These are phyloP conservation scores for Diplodus sargus DNA, from an alignment of 2,797 vertebrate species.

Conservation along the genomic window DNA sequence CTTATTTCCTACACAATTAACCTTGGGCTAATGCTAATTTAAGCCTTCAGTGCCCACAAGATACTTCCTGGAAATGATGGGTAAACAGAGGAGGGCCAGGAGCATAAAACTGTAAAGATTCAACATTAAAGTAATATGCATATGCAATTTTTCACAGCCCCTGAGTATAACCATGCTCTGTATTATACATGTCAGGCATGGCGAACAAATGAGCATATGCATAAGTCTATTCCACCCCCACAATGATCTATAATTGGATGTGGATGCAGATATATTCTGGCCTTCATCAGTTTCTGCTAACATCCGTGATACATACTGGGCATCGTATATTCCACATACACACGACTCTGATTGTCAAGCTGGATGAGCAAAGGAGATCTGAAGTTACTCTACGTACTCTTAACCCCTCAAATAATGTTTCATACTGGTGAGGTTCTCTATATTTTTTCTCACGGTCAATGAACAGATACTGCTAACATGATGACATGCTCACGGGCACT, in stretches of 20 bases:
- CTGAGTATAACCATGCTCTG: slow-evolving; percentile 1
- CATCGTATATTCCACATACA: neutral
- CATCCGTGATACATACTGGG: neutral
- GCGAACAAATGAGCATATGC: slow-evolving; percentile 45
- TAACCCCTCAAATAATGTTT: too few species aligned
- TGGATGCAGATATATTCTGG: slow-evolving; percentile 22
- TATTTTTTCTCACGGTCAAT: too few species aligned
- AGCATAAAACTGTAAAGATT: slow-evolving; percentile 41
- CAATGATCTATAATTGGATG: slow-evolving; percentile 35
- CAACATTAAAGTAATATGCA: slow-evolving; percentile 44
- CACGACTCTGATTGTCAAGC: too few species aligned
- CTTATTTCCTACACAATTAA: slow-evolving; percentile 74
- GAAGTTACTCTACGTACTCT: too few species aligned
- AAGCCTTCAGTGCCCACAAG: slow-evolving; percentile 57
- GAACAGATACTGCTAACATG: too few species aligned
- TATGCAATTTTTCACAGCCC: slow-evolving; percentile 28
- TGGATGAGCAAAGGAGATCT: too few species aligned
- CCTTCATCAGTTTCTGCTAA: slow-evolving; percentile 3
- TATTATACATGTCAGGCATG: slow-evolving; percentile 15
- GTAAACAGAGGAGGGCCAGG: slow-evolving; percentile 53
- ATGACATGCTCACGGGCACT: too few species aligned
- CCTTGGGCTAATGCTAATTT: slow-evolving; percentile 70
- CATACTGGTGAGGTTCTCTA: too few species aligned
- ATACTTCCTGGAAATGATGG: slow-evolving; percentile 59
- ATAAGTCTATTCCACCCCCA: slow-evolving; percentile 23